Conservation (phyloP, 2,888 invertebrate species). For the Odontocolon sp. region DNA sequence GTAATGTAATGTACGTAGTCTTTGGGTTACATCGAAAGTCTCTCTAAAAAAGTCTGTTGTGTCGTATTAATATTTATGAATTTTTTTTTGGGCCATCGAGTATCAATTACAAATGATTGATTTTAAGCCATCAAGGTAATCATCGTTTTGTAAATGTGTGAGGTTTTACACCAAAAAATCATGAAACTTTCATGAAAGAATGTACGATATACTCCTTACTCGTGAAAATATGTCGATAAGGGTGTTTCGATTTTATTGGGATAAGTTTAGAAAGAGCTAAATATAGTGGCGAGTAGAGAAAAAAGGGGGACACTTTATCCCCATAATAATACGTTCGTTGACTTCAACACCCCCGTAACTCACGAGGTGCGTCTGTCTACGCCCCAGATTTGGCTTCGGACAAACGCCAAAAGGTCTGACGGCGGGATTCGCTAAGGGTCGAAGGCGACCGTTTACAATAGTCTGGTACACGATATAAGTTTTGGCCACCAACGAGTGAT, state of each 20-base stretch:
- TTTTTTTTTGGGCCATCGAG: too few relatives aligned
- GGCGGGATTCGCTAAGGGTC: too few relatives aligned
- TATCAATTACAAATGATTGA: too few relatives aligned
- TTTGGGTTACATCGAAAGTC: not conserved
- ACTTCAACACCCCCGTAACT: constrained; percentile 43
- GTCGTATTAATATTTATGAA: too few relatives aligned
- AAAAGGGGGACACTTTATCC: not conserved
- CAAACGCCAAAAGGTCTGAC: not conserved
- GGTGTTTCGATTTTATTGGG: constrained; percentile 46
- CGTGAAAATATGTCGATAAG: constrained; percentile 40
- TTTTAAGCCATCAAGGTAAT: too few relatives aligned
- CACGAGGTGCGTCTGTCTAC: constrained; percentile 22
- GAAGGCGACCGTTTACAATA: too few relatives aligned
- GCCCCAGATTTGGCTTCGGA: constrained; percentile 10
- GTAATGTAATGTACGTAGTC: not conserved
- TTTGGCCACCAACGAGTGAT: too few relatives aligned
- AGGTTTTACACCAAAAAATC: too few relatives aligned
- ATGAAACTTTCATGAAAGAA: too few relatives aligned
- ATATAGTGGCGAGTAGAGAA: constrained; percentile 25
- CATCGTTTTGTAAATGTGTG: too few relatives aligned
- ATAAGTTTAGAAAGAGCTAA: constrained; percentile 31
- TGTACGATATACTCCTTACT: constrained; percentile 9
- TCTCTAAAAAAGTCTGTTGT: too few relatives aligned
- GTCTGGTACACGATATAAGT: too few relatives aligned
- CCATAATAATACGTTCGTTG: constrained; percentile 7